Evolutionary conservation across 30 jellyfish, hydroid and myxozoan genomes (phyloP).

Genomic region (Turritopsis rubra): DNA sequence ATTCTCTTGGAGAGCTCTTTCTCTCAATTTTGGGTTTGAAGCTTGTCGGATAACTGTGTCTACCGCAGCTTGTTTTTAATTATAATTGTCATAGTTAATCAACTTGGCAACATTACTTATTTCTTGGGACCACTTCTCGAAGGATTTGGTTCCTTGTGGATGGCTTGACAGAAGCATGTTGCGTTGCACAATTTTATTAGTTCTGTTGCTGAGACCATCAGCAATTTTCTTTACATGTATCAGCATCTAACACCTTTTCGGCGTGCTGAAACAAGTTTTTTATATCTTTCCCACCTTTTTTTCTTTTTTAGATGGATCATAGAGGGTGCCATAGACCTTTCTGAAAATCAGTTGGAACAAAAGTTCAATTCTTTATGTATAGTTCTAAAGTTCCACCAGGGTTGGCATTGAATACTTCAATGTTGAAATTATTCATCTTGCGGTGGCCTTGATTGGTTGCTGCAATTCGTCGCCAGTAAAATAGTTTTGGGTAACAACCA

Average conservation of each 20-base stretch:
- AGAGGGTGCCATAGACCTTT: not conserved
- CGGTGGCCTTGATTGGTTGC: no score
- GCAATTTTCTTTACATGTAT: not conserved
- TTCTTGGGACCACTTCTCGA: not conserved
- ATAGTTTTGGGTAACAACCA: no score
- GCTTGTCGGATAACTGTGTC: no score
- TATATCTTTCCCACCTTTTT: not conserved
- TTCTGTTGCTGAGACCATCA: no score
- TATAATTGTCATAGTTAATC: no score
- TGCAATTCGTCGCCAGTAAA: no score
- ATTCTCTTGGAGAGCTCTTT: no score
- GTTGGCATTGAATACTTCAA: not conserved
- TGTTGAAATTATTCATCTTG: no score
- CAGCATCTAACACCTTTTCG: not conserved
- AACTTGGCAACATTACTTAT: not conserved
- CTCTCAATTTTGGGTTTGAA: no score
- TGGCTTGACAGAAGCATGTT: no score
- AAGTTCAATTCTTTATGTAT: not conserved
- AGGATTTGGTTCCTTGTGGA: not conserved
- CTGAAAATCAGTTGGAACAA: not conserved
- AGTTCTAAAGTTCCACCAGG: slow-evolving; percentile 2
- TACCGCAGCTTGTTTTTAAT: no score
- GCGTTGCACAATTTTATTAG: no score
- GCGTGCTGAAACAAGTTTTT: not conserved
- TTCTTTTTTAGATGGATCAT: not conserved